phyloP scores from a whole-genome alignment of 2,888 invertebrate species.

The Leptogaster cylindrica region DNA sequence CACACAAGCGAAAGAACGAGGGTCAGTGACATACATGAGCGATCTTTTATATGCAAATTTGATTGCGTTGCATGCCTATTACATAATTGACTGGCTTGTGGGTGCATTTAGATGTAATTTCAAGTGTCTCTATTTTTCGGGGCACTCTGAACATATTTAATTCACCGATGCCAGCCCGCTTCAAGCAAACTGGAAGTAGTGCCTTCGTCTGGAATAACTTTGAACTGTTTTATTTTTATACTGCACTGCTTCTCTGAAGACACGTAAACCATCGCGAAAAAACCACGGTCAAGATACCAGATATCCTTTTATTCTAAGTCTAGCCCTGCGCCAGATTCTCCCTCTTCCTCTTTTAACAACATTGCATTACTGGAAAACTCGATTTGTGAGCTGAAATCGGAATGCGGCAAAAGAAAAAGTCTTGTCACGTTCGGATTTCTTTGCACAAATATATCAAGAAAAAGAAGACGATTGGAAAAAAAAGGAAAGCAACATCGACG shows the following conservation, averaged over 20 bases:
- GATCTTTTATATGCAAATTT: conserved; percentile 36
- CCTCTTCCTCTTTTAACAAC: not conserved
- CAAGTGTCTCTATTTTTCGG: not conserved
- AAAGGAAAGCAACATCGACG: not conserved
- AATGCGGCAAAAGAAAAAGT: conserved; percentile 37
- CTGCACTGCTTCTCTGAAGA: not conserved
- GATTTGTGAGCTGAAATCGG: conserved; percentile 37
- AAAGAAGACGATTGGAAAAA: conserved; percentile 25
- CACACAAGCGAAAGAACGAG: conserved; percentile 14
- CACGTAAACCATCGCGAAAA: not conserved
- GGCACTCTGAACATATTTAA: not conserved
- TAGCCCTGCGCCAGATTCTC: not conserved
- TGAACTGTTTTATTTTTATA: conserved; percentile 17
- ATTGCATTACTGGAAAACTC: conserved; percentile 32
- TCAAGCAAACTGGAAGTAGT: conserved; percentile 4
- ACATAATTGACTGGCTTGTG: conserved; percentile 14
- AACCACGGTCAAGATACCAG: no score
- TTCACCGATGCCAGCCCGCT: not conserved
- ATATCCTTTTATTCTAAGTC: not conserved
- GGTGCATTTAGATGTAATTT: conserved; percentile 30
- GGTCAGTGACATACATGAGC: conserved; percentile 24
- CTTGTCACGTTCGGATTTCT: conserved; percentile 37
- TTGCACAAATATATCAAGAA: conserved; percentile 33
- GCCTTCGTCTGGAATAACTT: no score
- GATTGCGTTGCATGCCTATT: conserved; percentile 11